Evolutionary conservation across 2,888 invertebrate species (phyloP).

Genomic region (Gymnocheta viridis): DNA sequence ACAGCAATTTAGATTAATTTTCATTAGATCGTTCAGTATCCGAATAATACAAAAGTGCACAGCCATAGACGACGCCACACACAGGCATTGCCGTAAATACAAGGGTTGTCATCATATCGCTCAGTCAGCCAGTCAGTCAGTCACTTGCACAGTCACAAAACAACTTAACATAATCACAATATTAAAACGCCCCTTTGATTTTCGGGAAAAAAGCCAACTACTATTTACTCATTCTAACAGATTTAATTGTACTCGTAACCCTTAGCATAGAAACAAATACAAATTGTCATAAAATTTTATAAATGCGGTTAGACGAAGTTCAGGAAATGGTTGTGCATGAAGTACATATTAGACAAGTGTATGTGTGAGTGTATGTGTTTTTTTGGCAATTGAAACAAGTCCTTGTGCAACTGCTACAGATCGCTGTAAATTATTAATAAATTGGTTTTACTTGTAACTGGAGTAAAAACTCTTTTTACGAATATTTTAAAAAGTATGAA

Average conservation of each 20-base stretch:
- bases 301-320: slow-evolving; percentile 71
- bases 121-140: slow-evolving; percentile 21
- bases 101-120: slow-evolving; percentile 57
- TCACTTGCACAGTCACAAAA: slow-evolving; percentile 22
- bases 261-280: slow-evolving; percentile 34
- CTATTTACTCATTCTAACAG: slow-evolving; percentile 38
- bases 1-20: slow-evolving; percentile 74
- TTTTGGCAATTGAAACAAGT: slow-evolving; percentile 45
- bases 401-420: background rate
- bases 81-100: slow-evolving; percentile 7
- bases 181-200: slow-evolving; percentile 69
- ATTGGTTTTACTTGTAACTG: background rate
- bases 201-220: slow-evolving; percentile 30
- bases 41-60: slow-evolving; percentile 32
- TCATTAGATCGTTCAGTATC: slow-evolving; percentile 64
- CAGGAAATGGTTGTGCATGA: background rate
- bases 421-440: background rate
- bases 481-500: no score
- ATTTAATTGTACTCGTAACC: slow-evolving; percentile 45
- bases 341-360: background rate
- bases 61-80: background rate
- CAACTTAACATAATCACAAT: slow-evolving; percentile 59
- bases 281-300: slow-evolving; percentile 63
- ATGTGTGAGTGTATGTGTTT: background rate
- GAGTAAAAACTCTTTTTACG: background rate